phyloP scores from a whole-genome alignment of 1,140 invertebrate species.

The Drosophila tsacasi region DNA sequence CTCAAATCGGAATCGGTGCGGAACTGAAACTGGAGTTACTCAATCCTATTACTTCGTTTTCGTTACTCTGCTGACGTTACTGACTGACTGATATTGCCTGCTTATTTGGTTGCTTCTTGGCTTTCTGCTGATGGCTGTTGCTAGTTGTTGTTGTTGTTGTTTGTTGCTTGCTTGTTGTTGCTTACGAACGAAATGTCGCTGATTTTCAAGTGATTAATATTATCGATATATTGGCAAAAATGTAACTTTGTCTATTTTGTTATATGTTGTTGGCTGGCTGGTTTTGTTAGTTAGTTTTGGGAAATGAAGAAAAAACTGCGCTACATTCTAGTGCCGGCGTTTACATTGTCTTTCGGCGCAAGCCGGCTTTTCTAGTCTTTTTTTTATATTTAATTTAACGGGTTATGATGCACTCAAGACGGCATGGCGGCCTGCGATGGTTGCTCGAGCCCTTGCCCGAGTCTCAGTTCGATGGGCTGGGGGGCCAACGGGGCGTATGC shows the following conservation, averaged over 20 bases:
- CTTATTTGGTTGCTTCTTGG: constrained; percentile 42
- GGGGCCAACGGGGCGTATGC: constrained; percentile 41
- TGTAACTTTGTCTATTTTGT: constrained; percentile 78
- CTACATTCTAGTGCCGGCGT: constrained; percentile 75
- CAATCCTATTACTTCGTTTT: constrained; percentile 36
- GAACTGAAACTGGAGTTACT: constrained; percentile 65
- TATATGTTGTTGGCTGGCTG: constrained; percentile 84
- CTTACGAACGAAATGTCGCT: constrained; percentile 76
- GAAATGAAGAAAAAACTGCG: constrained; percentile 76
- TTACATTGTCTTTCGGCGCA: constrained; percentile 75
- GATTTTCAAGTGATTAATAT: constrained; percentile 56
- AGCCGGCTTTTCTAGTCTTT: constrained; percentile 23
- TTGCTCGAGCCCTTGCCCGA: constrained; percentile 35
- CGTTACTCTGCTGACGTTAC: constrained; percentile 31
- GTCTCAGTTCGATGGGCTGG: constrained; percentile 27
- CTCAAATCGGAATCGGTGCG: constrained; percentile 76
- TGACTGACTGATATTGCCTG: constrained; percentile 54
- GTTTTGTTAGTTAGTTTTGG: constrained; percentile 68
- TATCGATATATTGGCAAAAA: constrained; percentile 72
- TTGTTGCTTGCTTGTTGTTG: constrained; percentile 55
- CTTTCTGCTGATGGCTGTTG: constrained; percentile 41
- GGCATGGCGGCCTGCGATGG: constrained; percentile 49
- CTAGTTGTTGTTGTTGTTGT: constrained; percentile 37
- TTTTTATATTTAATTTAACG: background rate
- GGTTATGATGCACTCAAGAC: constrained; percentile 63